A percentile compares a stretch with the other conserved stretches of the same genome.
Evolutionary conservation across 2,113 vertebrate species (phyloP).

Genomic region (Ptyas mucosa): DNA sequence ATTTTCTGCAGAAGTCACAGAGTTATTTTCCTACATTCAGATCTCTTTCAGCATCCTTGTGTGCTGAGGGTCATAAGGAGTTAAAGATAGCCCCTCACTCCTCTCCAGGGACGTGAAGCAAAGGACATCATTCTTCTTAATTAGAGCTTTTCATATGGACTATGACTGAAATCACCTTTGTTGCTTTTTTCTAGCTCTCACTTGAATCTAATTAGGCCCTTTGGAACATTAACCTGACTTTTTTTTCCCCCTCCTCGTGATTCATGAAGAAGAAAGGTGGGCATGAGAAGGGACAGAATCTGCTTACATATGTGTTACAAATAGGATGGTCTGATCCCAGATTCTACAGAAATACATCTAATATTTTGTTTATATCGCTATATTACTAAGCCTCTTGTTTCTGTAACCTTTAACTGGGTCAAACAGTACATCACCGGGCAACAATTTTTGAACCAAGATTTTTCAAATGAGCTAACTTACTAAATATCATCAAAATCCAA

Average conservation of each 20-base stretch:
- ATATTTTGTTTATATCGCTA: not conserved
- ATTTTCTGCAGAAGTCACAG: not conserved
- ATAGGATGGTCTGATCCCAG: not conserved
- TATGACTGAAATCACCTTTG: constrained; percentile 85
- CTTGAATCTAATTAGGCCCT: constrained; percentile 92
- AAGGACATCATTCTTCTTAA: constrained; percentile 93
- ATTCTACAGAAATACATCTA: not conserved
- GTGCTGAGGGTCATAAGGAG: constrained; percentile 60
- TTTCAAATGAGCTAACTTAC: not conserved
- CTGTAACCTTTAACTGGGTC: not conserved
- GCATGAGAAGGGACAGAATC: constrained; percentile 51
- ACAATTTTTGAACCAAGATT: not conserved
- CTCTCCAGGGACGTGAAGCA: constrained; percentile 79
- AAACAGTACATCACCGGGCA: not conserved
- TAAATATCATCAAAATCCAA: not conserved
- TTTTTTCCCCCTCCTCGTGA: constrained; percentile 66
- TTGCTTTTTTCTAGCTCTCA: constrained; percentile 78
- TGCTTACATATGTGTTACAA: constrained; percentile 66
- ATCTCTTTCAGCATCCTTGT: constrained; percentile 56
- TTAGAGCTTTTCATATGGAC: constrained; percentile 84
- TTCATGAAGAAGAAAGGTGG: constrained; percentile 75
- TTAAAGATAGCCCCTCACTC: constrained; percentile 69
- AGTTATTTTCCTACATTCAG: constrained; percentile 20
- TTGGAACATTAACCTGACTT: constrained; percentile 85
- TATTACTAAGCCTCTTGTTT: not conserved